phyloP scores from a whole-genome alignment of 1,140 invertebrate species.

The Diuraphis noxia region DNA sequence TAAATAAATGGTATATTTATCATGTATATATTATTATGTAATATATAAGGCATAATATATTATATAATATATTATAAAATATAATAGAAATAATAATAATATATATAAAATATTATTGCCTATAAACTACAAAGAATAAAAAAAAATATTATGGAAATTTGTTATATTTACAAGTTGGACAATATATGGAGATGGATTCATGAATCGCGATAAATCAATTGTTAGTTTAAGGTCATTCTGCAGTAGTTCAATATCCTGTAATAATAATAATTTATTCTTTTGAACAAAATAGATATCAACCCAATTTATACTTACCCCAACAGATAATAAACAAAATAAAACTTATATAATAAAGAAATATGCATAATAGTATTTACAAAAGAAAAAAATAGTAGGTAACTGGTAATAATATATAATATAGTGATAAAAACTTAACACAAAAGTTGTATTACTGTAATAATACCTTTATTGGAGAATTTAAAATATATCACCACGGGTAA shows the following conservation, averaged over 20 bases:
- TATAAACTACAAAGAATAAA: neutral
- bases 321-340: neutral
- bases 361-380: neutral
- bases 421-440: too few relatives aligned
- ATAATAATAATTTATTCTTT: neutral
- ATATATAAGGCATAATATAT: neutral
- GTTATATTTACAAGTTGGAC: slow-evolving; percentile 69
- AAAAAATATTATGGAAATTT: neutral
- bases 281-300: too few relatives aligned
- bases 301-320: neutral
- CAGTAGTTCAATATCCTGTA: slow-evolving; percentile 63
- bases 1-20: neutral
- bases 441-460: too few relatives aligned
- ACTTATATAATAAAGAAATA: neutral
- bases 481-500: too few relatives aligned
- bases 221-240: slow-evolving; percentile 76
- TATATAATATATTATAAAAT: too few relatives aligned
- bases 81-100: too few relatives aligned
- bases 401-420: too few relatives aligned
- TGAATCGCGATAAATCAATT: slow-evolving; percentile 84
- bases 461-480: too few relatives aligned
- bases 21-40: neutral
- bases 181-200: slow-evolving; percentile 91
- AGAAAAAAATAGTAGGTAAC: neutral
- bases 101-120: neutral